Evolutionary conservation across 2,888 invertebrate genomes (phyloP).

Genomic region (Drosophila putrida): DNA sequence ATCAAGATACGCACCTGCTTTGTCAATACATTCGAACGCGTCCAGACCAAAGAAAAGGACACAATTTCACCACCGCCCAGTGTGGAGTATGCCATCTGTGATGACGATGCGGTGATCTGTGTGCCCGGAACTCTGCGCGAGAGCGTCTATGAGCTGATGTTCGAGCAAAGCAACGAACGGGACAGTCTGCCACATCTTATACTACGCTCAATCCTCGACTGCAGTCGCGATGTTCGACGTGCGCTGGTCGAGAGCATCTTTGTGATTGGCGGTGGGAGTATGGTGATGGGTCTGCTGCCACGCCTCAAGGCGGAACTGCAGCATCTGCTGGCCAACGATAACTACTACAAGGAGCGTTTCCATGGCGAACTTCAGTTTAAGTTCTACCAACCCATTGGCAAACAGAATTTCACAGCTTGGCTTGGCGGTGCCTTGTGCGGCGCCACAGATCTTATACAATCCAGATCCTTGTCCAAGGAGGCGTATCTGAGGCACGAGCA

Average conservation of each 20-base stretch:
- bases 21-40: conserved; percentile 89
- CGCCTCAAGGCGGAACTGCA: conserved; percentile 92
- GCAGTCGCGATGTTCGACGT: conserved; percentile 93
- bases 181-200: conserved; percentile 94
- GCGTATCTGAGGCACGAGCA: conserved; percentile 89
- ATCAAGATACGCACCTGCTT: conserved; percentile 95
- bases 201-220: conserved; percentile 92
- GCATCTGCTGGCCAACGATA: conserved; percentile 87
- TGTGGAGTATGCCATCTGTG: conserved; percentile 89
- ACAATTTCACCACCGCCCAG: conserved; percentile 86
- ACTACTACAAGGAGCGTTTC: conserved; percentile 88
- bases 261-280: conserved; percentile 94
- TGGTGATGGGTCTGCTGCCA: conserved; percentile 93
- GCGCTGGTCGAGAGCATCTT: conserved; percentile 93
- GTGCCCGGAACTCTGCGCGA: conserved; percentile 92
- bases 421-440: conserved; percentile 93
- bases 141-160: conserved; percentile 93
- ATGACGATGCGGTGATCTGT: conserved; percentile 87
- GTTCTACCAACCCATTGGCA: conserved; percentile 92
- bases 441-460: conserved; percentile 90
- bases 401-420: conserved; percentile 94
- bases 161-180: conserved; percentile 93
- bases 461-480: conserved; percentile 91
- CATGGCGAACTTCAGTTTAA: conserved; percentile 87
- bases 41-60: conserved; percentile 83